Evolutionary conservation across 2,888 invertebrate species (phyloP).

Genomic region (Amorpha juglandis): DNA sequence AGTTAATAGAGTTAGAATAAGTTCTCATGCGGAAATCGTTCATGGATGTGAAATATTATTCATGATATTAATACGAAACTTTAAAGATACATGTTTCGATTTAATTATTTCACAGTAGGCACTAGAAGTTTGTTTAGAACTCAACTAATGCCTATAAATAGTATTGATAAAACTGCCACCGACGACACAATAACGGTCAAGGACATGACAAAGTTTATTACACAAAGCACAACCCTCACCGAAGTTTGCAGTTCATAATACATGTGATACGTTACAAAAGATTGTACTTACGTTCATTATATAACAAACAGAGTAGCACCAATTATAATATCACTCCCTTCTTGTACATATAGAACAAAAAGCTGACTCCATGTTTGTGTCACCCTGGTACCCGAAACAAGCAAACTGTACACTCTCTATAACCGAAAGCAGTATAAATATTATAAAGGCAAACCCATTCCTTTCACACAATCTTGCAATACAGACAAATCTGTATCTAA

Average conservation of each 20-base stretch:
- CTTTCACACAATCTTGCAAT: conserved; percentile 23
- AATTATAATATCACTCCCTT: conserved; percentile 52
- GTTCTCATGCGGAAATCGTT: conserved; percentile 18
- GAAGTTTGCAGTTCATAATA: conserved; percentile 35
- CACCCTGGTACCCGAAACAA: conserved; percentile 56
- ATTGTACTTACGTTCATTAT: conserved; percentile 64
- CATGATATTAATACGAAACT: not conserved
- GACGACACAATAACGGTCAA: conserved; percentile 6
- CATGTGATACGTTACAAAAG: conserved; percentile 53
- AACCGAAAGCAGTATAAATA: conserved; percentile 51
- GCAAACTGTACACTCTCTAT: conserved; percentile 56
- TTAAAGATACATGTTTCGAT: too few relatives aligned
- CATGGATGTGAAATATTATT: not conserved
- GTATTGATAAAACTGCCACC: conserved; percentile 24
- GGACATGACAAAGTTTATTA: conserved; percentile 28
- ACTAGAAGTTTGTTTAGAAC: not conserved
- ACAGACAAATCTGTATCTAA: conserved; percentile 14
- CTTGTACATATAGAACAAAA: conserved; percentile 52
- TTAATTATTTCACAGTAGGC: not conserved
- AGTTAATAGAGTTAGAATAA: conserved; percentile 17
- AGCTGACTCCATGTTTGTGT: conserved; percentile 47
- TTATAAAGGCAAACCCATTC: conserved; percentile 32
- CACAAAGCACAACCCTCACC: conserved; percentile 39
- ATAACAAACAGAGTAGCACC: conserved; percentile 49
- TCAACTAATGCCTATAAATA: not conserved